Base-by-base conservation (phyloP, 2,888 invertebrate genomes). In the Andricus quercusramuli region DNA sequence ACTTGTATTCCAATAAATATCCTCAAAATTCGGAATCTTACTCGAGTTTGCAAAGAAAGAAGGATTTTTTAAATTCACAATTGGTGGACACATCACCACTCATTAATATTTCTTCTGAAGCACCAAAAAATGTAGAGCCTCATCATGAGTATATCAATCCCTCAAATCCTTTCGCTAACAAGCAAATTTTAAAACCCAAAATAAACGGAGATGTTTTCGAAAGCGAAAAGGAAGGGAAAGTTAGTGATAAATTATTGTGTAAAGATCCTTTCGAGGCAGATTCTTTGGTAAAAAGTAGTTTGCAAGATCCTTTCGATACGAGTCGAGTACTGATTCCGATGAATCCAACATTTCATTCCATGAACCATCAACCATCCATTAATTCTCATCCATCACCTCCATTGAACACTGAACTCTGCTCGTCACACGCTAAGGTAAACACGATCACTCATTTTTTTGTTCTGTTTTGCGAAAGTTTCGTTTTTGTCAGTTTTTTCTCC, bases 401-500 rank as follows among this genome's bases (percentile, higher is more conserved):
- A 88, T 87, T 89, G 89, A 89, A 88, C 88, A 87, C 87, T 84
- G 87, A 90, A 85, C 85, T 87, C 87, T 86, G 88, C 84, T 88
- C 91, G 88, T 87, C 91, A 86, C 89, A 85, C 78, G 85, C 86
- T 83, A 90, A 91, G 91, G 91, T 91, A 91, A 91, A 90, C 88
- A 83, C 85, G 82, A 84, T 82, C 81, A 85, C 83, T 85, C 85
- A 86, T 80, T 85, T 85, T 85, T 85, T 83, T 79, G 78, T 76
- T 80, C 78, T 86, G 80, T 86, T 83, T 81, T 65, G 80, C 79
- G 78, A 66, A 74, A n/a, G 37, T 47, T 82, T 79, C 79, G 77
- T 80, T 51, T 81, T 78, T 62, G 17, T 32, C 65, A 13, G 47
- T 44, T 83, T 79, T 74, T 74, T 76, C 66, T 77, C 67, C 79